Base-by-base conservation (phyloP, 2,797 vertebrate genomes). In the Lacerta bilineata region DNA sequence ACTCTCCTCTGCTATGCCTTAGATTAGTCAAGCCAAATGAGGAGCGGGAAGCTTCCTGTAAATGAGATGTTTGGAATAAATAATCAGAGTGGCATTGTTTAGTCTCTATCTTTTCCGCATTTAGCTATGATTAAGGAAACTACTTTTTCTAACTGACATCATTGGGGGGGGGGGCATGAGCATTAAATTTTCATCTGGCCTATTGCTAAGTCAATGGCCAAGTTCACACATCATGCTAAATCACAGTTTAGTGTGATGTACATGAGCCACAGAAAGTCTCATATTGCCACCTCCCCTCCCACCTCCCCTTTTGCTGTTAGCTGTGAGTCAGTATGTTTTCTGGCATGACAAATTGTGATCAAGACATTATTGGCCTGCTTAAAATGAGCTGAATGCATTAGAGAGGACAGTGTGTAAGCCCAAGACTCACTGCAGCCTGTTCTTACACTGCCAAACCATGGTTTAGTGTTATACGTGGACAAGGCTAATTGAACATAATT, bases 101-200 rank as follows among this genome's bases (percentile, higher is more conserved):
- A 7, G 5, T 4, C 59, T 36, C 39, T 68, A 3, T 66, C 59
- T 75, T 81, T 68, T 43, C 6, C 23, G 15, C 50, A 86, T 91
- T 88, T 86, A 87, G 77, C 79, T 88, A 29, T 83, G 89, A 91
- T 90, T 89, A 55, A 79, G 83, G 91, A 91, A 91, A 89, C 87
- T 92, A 91, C 66, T 68, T 91, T 90, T 87, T 82, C 80, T 71
- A 81, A 87, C 84, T 55, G 85, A 75, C 88, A 91, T 87, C 43
- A 79, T 61, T 39, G 7, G 17, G 76, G 76, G 25, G 88, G 27
- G 93, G 4, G 91, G 91, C 88, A 91, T 93, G 89, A 86, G 88
- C 90, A 86, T 86, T 90, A n/a, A 10, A 76, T 64, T 90, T 91
- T 74, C 85, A 39, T 80, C 76, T 89, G 86, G 88, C 90, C 84